These are phyloP conservation scores for Ferrisia virgata DNA, from an alignment of 2,888 invertebrate species.

Conservation along the genomic window DNA sequence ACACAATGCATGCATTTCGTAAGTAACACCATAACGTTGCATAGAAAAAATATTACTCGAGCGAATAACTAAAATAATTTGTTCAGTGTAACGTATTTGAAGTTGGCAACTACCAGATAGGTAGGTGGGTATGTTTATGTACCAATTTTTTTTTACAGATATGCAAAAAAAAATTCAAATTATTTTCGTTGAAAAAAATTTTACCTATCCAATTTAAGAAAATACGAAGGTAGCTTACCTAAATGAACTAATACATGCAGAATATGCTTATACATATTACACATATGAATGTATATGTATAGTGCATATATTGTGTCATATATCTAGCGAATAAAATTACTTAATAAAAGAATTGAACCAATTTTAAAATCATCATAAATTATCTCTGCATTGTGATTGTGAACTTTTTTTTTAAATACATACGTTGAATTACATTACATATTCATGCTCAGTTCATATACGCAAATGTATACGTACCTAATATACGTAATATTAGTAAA, in stretches of 20 bases:
- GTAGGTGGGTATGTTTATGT: not conserved
- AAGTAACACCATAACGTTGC: too few species aligned
- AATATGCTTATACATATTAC: too few species aligned
- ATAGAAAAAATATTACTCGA: too few species aligned
- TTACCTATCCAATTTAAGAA: not conserved
- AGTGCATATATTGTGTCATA: too few species aligned
- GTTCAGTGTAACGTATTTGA: not conserved
- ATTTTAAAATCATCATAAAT: not conserved
- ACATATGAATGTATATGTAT: too few species aligned
- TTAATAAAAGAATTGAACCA: not conserved
- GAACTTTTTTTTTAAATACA: not conserved
- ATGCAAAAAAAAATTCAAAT: not conserved
- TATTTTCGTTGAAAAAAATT: not conserved
- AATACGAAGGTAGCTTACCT: not conserved
- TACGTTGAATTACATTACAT: not conserved
- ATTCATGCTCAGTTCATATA: not conserved
- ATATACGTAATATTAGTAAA: too few species aligned
- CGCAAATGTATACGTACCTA: too few species aligned
- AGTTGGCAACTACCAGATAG: too few species aligned
- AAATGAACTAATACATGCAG: not conserved
- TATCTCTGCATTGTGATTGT: too few species aligned
- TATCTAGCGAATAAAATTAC: too few species aligned
- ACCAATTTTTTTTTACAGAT: not conserved
- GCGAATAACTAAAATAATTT: not conserved
- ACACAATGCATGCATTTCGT: too few species aligned